phyloP scores from a whole-genome alignment of 2,888 invertebrate species.

The Rhorus exstirpatorius region DNA sequence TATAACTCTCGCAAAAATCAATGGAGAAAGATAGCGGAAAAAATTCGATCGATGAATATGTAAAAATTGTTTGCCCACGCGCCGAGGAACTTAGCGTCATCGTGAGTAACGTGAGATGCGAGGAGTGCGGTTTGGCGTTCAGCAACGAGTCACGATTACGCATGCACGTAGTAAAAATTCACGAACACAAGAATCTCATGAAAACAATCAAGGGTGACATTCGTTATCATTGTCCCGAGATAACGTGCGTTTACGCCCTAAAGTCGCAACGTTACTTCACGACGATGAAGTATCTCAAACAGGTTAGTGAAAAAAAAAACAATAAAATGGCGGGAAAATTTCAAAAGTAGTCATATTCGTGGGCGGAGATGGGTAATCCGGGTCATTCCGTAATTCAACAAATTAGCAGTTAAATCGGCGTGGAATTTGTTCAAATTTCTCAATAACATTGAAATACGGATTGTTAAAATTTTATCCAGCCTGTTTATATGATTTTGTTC shows the following conservation, averaged over 20 bases:
- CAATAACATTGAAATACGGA: no score
- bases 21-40: background rate
- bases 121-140: conserved; percentile 82
- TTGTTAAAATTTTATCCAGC: no score
- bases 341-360: no score
- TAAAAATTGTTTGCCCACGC: conserved; percentile 81
- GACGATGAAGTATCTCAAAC: conserved; percentile 84
- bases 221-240: conserved; percentile 83
- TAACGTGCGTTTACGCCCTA: conserved; percentile 81
- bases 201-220: conserved; percentile 80
- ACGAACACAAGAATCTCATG: conserved; percentile 80
- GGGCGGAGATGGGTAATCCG: background rate
- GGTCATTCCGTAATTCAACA: background rate
- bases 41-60: background rate
- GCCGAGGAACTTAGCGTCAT: conserved; percentile 82
- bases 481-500: no score
- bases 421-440: no score
- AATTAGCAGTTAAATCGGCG: background rate
- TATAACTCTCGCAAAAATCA: background rate
- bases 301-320: conserved; percentile 77
- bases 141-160: conserved; percentile 81
- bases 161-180: conserved; percentile 83
- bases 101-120: conserved; percentile 81
- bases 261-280: conserved; percentile 81
- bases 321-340: background rate